These are phyloP conservation scores for Drosophila rhopaloa DNA, from an alignment of 1,140 invertebrate genomes.

Conservation along the genomic window DNA sequence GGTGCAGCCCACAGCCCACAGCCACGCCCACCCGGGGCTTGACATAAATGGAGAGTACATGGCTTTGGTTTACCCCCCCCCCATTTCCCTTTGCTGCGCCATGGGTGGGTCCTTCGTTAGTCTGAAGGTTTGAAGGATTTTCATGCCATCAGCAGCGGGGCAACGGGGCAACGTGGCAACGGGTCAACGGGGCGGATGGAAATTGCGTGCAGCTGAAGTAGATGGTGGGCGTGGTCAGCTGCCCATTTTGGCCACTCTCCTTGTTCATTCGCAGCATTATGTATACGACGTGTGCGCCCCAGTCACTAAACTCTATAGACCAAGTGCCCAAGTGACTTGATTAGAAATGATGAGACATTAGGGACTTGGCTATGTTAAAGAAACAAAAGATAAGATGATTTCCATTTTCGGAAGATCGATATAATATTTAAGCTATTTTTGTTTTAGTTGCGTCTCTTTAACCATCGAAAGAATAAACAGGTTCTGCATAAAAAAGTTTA, in stretches of 20 bases:
- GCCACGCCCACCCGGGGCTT: conserved; percentile 12
- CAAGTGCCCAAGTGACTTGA: neutral
- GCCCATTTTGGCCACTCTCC: neutral
- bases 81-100: conserved; percentile 2
- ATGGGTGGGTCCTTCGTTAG: conserved; percentile 38
- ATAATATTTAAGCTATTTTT: too few species aligned
- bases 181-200: conserved; percentile 12
- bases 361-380: too few species aligned
- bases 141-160: neutral
- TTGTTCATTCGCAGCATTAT: neutral
- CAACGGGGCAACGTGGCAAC: neutral
- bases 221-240: conserved; percentile 5
- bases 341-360: neutral
- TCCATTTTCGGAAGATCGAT: too few species aligned
- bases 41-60: conserved; percentile 50
- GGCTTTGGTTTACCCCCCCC: neutral
- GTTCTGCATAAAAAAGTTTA: too few species aligned
- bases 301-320: neutral
- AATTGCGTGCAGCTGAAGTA: conserved; percentile 42
- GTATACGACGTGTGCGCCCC: neutral
- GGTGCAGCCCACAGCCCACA: conserved; percentile 9
- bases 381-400: too few species aligned
- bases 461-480: too few species aligned
- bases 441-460: too few species aligned
- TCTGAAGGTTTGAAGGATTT: conserved; percentile 31